Base-by-base conservation (phyloP, 2,113 vertebrate genomes). In the Cercopithecus mona region DNA sequence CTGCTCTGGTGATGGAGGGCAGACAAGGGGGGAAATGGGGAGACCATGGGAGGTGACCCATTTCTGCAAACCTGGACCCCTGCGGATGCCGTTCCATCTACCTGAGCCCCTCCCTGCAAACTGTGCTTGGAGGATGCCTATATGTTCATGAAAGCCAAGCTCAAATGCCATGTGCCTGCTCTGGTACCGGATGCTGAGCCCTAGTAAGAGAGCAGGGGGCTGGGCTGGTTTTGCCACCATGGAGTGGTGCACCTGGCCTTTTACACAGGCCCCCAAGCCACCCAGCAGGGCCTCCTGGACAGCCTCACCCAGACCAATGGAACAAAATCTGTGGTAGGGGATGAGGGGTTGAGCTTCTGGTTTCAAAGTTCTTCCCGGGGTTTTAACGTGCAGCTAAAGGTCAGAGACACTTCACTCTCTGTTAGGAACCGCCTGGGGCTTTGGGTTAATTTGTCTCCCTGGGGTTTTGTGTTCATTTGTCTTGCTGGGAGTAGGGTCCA, bases 41-140 rank as follows among this genome's bases (percentile, higher is more conserved):
- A 38, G 22, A 43, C 14, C 38, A 3, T 1, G 1, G 16, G 23
- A 13, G 40, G 32, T 14, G 18, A 8, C 8, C n/a, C 0, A 0
- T 40, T 45, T n/a, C 35, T 23, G 11, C 2, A 0, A 32, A 23
- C 13, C 90, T 52, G 7, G 5, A 6, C 17, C 61, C 30, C 27
- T 30, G 57, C 2, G 25, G 35, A 3, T 13, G n/a, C 17, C 0
- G 1, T 7, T 23, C 38, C 6, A 0, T 25, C 64, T 27, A 35
- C 48, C 59, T 52, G 48, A 22, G 10, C 38, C 10, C 23, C 40
- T 12, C 35, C 45, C 35, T n/a, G 8, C 27, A 35, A 35, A 5
- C 35, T 50, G 80, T 22, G 80, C 6, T 23, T 66, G 16, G 38
- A 27, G n/a, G 7, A 81, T 2, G 0, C 4, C 13, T 8, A 6